Percentiles rank a stretch among this genome's conserved stretches.
Evolutionary conservation across 2,888 invertebrate genomes (phyloP).

Genomic region (Auanema sp.): DNA sequence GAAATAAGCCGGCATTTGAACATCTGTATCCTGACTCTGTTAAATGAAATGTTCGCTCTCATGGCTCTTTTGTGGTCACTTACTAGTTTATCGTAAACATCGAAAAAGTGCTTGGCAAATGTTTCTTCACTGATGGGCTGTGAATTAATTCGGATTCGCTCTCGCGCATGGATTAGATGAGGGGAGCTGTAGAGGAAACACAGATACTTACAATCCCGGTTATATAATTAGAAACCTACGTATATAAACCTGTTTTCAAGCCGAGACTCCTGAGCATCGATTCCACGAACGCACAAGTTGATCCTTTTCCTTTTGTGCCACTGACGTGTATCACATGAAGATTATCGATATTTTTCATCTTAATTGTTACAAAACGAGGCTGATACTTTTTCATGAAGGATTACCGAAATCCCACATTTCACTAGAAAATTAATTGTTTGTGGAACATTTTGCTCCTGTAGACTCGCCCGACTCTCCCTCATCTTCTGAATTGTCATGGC

Average conservation of each 20-base stretch:
- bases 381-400: neutral
- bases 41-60: conserved; percentile 26
- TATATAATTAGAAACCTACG: conserved; percentile 55
- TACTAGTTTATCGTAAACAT: conserved; percentile 69
- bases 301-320: conserved; percentile 95
- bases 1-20: conserved; percentile 75
- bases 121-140: conserved; percentile 74
- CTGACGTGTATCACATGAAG: conserved; percentile 86
- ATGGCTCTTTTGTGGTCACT: conserved; percentile 25
- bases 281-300: conserved; percentile 90
- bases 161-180: conserved; percentile 86
- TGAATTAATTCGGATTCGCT: conserved; percentile 87
- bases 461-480: conserved; percentile 46
- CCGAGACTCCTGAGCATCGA: conserved; percentile 82
- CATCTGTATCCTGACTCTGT: conserved; percentile 40
- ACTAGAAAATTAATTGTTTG: conserved; percentile 31
- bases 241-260: conserved; percentile 85
- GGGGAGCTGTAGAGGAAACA: conserved; percentile 76
- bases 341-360: conserved; percentile 48
- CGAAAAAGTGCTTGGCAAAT: conserved; percentile 83
- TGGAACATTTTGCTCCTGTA: conserved; percentile 37
- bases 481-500: conserved; percentile 51
- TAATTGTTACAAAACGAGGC: conserved; percentile 12
- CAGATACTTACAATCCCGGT: neutral
- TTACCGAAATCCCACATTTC: conserved; percentile 29